Conservation (phyloP, 2,797 vertebrate genomes). For the Ispidina picta region DNA sequence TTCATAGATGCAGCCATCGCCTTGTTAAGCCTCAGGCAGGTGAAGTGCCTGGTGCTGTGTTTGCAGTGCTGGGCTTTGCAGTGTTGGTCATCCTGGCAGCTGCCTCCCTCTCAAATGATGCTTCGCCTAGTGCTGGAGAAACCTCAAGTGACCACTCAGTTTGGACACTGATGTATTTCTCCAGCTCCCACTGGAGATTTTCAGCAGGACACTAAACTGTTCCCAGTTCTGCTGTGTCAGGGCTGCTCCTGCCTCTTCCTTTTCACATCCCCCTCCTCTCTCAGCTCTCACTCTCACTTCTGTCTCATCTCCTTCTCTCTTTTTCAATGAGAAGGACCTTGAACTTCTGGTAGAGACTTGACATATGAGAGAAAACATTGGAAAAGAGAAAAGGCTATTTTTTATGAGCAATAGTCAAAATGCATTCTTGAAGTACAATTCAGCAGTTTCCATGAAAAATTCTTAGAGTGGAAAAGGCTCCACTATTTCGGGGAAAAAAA, state of each 20-base stretch:
- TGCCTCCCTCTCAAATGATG: neutral
- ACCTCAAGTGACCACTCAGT: neutral
- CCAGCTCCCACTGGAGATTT: neutral
- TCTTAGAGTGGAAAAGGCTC: neutral
- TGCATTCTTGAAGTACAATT: neutral
- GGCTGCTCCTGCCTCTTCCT: neutral
- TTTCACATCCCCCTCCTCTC: neutral
- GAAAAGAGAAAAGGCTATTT: neutral
- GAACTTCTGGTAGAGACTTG: conserved; percentile 16
- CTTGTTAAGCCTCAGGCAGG: fast-evolving
- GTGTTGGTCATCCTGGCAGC: neutral
- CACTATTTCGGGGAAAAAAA: neutral
- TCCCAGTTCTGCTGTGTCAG: neutral
- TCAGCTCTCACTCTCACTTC: fast-evolving
- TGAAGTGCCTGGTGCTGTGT: neutral
- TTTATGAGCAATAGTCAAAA: conserved; percentile 19
- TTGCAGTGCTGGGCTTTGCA: neutral
- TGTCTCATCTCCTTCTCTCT: neutral
- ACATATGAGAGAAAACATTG: neutral
- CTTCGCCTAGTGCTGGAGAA: fast-evolving
- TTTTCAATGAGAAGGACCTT: conserved; percentile 1
- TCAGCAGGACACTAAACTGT: neutral
- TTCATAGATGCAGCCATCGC: fast-evolving
- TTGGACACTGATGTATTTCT: neutral
- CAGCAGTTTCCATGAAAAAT: conserved; percentile 29